Base-by-base conservation (phyloP, 1,140 invertebrate genomes). In the Venustaconcha ellipsiformis region DNA sequence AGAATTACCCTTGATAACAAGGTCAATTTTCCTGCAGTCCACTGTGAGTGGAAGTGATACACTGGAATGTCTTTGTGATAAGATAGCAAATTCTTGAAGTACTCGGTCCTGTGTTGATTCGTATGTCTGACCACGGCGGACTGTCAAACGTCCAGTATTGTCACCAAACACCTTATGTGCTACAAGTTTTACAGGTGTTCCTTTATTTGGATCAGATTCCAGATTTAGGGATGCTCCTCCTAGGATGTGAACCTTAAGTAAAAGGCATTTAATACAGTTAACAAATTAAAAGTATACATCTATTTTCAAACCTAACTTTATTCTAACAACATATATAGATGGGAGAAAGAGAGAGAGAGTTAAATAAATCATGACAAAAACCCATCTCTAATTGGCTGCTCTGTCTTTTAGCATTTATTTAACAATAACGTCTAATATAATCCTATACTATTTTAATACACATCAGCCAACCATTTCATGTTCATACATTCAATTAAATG, bases 21-120 rank as follows among this genome's bases (percentile, higher is more conserved):
- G 73, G 70, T 86, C 84, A 56, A 85, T 76, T 18, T 81, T 63
- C 60, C 82, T 76, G 57, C 85, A 86, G 72, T 86, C 85, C 37
- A 82, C 74, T 57, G 72, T 79, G 12, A 70, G 74, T 20, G 85
- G 83, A 14, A 86, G 81, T 57, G 71, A 67, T 3, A 84, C 67
- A 63, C 62, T 18, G 23, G 84, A 85, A 17, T 73, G 26, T 56
- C 77, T 71, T 71, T 83, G 81, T 17, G 84, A 78, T 2, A 84
- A 57, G 15, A 86, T 60, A 67, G 73, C 78, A 72, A 82, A 77
- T 13, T 77, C 74, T 78, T 85, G 81, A 0, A 81, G 67, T 26
- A 78, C 73, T 64, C 82, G 66, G 18, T 67, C n/a, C 26, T 70
- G 58, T 18, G 71, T 79, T 26, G 80, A 76, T 23, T 80, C 73